phyloP scores from a whole-genome alignment of 2,797 vertebrate species.

The Tragopan temminckii region DNA sequence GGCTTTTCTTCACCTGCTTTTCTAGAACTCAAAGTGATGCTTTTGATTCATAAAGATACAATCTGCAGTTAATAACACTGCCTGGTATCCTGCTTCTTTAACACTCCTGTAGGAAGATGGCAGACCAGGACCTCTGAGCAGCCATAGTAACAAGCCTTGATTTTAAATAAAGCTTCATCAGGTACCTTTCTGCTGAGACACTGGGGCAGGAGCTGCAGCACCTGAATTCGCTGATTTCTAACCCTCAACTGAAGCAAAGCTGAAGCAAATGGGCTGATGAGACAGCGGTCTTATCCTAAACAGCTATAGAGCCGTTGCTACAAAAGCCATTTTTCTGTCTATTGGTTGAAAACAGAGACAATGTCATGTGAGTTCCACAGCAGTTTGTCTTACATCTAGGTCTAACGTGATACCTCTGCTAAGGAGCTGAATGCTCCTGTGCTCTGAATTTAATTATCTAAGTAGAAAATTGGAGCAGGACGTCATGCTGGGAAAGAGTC shows the following conservation, averaged over 20 bases:
- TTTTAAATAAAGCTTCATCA: rapidly evolving
- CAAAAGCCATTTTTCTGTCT: rapidly evolving
- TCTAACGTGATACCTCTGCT: not conserved
- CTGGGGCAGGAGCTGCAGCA: not conserved
- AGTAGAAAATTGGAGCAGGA: constrained; percentile 10
- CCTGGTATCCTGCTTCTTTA: not conserved
- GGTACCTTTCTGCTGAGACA: rapidly evolving
- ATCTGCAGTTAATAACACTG: not conserved
- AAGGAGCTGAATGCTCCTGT: not conserved
- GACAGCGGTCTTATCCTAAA: not conserved
- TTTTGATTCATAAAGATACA: not conserved
- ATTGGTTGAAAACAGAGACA: not conserved
- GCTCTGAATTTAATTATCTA: constrained; percentile 22
- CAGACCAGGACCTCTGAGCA: not conserved
- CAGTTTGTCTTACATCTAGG: not conserved
- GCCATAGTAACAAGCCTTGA: not conserved
- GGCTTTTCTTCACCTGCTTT: not conserved
- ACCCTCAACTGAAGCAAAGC: not conserved
- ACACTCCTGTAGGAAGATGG: not conserved
- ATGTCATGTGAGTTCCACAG: rapidly evolving
- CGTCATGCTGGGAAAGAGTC: constrained; percentile 32
- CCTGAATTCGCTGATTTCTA: not conserved
- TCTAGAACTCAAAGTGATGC: not conserved
- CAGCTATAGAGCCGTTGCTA: rapidly evolving
- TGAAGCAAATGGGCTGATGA: not conserved